phyloP scores from a whole-genome alignment of 2,797 vertebrate genomes.

The Eulemur albifrons region DNA sequence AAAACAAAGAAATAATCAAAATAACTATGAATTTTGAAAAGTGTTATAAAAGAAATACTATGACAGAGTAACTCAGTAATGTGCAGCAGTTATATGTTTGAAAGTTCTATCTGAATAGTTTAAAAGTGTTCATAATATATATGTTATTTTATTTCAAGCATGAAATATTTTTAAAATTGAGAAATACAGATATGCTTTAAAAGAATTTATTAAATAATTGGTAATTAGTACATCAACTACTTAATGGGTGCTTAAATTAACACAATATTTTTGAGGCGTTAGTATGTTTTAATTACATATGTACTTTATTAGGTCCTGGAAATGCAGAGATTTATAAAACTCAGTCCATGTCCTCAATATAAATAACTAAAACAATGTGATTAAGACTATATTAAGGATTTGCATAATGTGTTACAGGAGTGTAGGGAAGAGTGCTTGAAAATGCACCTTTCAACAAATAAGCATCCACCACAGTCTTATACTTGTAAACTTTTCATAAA shows the following conservation, averaged over 20 bases:
- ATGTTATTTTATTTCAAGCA: background rate
- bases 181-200: background rate
- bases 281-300: background rate
- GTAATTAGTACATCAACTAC: background rate
- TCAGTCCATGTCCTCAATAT: background rate
- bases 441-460: background rate
- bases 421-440: background rate
- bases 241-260: background rate
- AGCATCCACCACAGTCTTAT: background rate
- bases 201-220: background rate
- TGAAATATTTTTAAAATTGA: background rate
- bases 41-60: background rate
- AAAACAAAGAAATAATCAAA: background rate
- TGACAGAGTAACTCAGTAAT: background rate
- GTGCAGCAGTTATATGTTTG: background rate
- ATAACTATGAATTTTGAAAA: background rate
- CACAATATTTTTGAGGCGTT: background rate
- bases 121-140: background rate
- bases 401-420: background rate
- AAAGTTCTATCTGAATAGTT: background rate
- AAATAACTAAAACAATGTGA: background rate
- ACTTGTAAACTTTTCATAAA: background rate
- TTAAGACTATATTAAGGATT: background rate
- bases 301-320: background rate
- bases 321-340: background rate